Conservation (phyloP, 2,113 vertebrate genomes). For the Echinops telfairi region DNA sequence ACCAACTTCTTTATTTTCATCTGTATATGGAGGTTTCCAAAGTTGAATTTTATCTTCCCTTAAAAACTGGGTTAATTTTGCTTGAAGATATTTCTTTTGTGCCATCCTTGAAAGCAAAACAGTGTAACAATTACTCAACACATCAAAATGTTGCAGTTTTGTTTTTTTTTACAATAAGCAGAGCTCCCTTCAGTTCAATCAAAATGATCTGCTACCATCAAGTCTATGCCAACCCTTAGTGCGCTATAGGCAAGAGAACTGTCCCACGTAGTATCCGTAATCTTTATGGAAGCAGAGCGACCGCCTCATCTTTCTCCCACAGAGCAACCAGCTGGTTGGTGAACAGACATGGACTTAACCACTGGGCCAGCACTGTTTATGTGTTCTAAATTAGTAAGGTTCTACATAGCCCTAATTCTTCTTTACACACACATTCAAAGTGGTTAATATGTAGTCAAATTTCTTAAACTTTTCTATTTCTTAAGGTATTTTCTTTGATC, state of each 20-base stretch:
- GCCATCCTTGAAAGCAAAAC: constrained; percentile 89
- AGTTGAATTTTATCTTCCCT: constrained; percentile 94
- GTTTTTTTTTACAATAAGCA: not conserved
- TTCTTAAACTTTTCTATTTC: not conserved
- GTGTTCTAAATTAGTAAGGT: not conserved
- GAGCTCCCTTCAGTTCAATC: not conserved
- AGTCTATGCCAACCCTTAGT: not conserved
- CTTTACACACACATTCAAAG: constrained; percentile 23
- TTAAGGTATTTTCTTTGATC: constrained; percentile 26
- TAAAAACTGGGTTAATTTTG: constrained; percentile 92
- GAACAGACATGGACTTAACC: not conserved
- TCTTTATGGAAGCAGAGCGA: not conserved
- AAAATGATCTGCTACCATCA: not conserved
- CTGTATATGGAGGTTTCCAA: constrained; percentile 94
- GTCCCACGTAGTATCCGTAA: not conserved
- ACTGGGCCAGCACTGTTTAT: not conserved
- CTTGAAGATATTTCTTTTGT: constrained; percentile 91
- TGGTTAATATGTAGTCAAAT: constrained; percentile 29
- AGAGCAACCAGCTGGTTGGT: not conserved
- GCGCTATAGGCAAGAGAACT: not conserved
- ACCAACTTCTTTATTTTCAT: constrained; percentile 87
- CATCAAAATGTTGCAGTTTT: not conserved
- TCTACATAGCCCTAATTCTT: not conserved
- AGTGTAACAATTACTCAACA: not conserved
- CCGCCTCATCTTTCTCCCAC: not conserved